Conservation (phyloP, 2,797 vertebrate species). For the Glyptemys insculpta region DNA sequence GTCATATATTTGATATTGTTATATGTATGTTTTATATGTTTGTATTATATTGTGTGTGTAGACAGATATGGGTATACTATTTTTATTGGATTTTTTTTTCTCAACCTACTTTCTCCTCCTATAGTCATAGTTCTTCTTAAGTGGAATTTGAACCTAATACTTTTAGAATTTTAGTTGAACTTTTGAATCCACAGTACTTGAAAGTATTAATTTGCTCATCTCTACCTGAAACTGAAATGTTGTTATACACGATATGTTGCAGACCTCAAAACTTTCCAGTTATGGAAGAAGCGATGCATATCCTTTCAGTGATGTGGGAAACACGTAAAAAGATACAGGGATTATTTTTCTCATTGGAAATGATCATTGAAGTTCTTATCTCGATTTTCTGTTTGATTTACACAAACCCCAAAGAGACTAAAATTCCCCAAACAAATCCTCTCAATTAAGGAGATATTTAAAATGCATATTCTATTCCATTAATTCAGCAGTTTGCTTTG, state of each 20-base stretch:
- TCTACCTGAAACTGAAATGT: slow-evolving; percentile 52
- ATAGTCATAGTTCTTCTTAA: slow-evolving; percentile 58
- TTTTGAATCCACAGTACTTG: slow-evolving; percentile 56
- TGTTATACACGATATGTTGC: slow-evolving; percentile 47
- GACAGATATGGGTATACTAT: slow-evolving; percentile 35
- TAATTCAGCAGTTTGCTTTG: background rate
- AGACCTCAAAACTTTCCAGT: slow-evolving; percentile 35
- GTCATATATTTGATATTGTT: slow-evolving; percentile 24
- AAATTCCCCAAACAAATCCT: background rate
- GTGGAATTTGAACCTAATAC: slow-evolving; percentile 63
- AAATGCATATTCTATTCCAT: background rate
- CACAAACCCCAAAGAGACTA: background rate
- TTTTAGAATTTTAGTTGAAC: slow-evolving; percentile 65
- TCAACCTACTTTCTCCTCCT: slow-evolving; percentile 34
- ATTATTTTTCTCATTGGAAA: background rate
- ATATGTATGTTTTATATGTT: slow-evolving; percentile 34
- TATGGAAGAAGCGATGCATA: background rate
- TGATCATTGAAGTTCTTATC: background rate
- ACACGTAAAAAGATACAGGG: slow-evolving; percentile 10
- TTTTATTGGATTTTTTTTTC: slow-evolving; percentile 62
- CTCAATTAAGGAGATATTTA: background rate
- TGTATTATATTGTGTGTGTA: slow-evolving; percentile 33
- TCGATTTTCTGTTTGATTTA: background rate
- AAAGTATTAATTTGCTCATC: slow-evolving; percentile 65
- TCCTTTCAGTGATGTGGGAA: slow-evolving; percentile 38